Evolutionary conservation across 2,797 vertebrate genomes (phyloP).

Genomic region (Acropternis orthonyx): DNA sequence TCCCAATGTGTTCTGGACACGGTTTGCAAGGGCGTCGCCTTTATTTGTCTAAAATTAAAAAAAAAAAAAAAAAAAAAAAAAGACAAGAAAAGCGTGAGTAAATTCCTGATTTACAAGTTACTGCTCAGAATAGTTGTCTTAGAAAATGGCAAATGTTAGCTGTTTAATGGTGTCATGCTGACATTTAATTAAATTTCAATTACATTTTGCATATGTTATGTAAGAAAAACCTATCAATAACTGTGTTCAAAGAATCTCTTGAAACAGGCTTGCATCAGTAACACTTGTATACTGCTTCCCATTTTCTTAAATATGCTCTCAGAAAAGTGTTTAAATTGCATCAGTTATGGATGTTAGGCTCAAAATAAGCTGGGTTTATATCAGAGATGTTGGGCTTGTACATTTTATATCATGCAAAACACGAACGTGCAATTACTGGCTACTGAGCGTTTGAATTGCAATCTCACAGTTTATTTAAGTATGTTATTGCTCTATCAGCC

Average conservation of each 20-base stretch:
- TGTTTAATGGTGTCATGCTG: slow-evolving; percentile 62
- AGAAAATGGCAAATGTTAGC: slow-evolving; percentile 53
- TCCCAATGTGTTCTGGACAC: slow-evolving; percentile 92
- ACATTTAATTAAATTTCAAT: slow-evolving; percentile 72
- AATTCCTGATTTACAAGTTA: slow-evolving; percentile 62
- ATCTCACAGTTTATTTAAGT: slow-evolving; percentile 18
- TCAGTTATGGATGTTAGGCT: slow-evolving; percentile 53
- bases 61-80: slow-evolving; percentile 70
- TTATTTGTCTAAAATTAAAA: slow-evolving; percentile 91
- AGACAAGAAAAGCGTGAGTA: slow-evolving; percentile 49
- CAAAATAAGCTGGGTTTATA: slow-evolving; percentile 26
- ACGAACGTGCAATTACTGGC: neutral
- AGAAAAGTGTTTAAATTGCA: slow-evolving; percentile 54
- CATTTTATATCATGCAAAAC: neutral
- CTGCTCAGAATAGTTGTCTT: slow-evolving; percentile 57
- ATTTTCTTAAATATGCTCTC: slow-evolving; percentile 55
- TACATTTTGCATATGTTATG: slow-evolving; percentile 63
- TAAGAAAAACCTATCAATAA: slow-evolving; percentile 67
- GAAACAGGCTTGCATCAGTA: slow-evolving; percentile 41
- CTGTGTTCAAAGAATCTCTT: slow-evolving; percentile 54
- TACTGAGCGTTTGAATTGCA: slow-evolving; percentile 49
- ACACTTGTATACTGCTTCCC: slow-evolving; percentile 33
- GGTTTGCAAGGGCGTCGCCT: slow-evolving; percentile 90
- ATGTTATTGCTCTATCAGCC: slow-evolving; percentile 35
- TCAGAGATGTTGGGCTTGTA: slow-evolving; percentile 15